A percentile compares a stretch with the other conserved stretches of the same genome.
These are phyloP conservation scores for Paracanthobrama guichenoti DNA, from an alignment of 2,113 vertebrate genomes.

Conservation along the genomic window DNA sequence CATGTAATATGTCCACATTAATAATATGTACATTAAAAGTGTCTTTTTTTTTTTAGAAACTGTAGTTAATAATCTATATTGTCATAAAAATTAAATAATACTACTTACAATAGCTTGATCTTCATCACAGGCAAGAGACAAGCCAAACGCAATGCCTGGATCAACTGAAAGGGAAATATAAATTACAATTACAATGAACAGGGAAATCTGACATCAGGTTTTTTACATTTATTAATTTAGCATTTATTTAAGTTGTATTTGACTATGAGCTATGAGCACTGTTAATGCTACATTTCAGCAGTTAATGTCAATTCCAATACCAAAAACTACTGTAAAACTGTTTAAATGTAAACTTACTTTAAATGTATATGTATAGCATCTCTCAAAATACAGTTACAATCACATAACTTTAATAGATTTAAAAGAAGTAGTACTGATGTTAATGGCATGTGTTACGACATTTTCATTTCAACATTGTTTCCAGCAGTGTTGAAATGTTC, in stretches of 20 bases:
- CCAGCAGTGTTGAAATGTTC: not conserved
- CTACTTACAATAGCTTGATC: slow-evolving; percentile 53
- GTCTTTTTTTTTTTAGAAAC: too few relatives aligned
- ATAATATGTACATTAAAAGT: too few relatives aligned
- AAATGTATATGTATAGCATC: not conserved
- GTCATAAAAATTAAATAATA: not conserved
- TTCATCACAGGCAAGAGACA: slow-evolving; percentile 55
- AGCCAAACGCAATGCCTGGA: slow-evolving; percentile 49
- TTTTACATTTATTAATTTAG: too few relatives aligned
- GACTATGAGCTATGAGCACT: too few relatives aligned
- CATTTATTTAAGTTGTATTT: too few relatives aligned
- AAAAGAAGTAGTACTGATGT: not conserved
- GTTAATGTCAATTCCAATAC: not conserved
- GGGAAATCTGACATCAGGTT: too few relatives aligned
- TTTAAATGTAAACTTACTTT: too few relatives aligned
- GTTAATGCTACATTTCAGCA: not conserved
- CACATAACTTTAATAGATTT: not conserved
- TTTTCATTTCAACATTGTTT: not conserved
- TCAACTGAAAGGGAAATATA: slow-evolving; percentile 41
- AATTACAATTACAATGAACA: not conserved
- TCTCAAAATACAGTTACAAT: not conserved
- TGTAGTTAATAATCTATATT: too few relatives aligned
- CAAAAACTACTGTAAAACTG: too few relatives aligned
- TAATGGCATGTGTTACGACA: not conserved
- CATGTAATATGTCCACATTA: too few relatives aligned